Conservation (phyloP, 2,888 invertebrate genomes). For the Aleiodes leptofemur region DNA sequence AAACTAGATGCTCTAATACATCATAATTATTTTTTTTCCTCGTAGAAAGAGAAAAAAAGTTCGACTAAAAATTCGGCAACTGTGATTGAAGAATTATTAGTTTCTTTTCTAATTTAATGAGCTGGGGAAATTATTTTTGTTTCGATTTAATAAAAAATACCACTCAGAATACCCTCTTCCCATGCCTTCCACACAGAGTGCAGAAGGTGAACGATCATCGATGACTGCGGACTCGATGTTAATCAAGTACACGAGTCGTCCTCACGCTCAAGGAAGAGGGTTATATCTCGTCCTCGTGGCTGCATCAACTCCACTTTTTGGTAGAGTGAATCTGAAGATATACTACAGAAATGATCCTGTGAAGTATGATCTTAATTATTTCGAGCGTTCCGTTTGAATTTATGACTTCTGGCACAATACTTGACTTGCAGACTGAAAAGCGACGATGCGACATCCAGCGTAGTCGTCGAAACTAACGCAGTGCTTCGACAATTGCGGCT, state of each 20-base stretch:
- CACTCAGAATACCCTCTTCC: slow-evolving; percentile 69
- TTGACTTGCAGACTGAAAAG: slow-evolving; percentile 44
- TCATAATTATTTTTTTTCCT: too few relatives aligned
- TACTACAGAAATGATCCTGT: slow-evolving; percentile 84
- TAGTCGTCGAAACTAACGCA: too few relatives aligned
- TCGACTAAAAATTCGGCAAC: too few relatives aligned
- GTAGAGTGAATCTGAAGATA: slow-evolving; percentile 78
- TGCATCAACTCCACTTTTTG: slow-evolving; percentile 76
- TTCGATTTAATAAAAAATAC: slow-evolving; percentile 44
- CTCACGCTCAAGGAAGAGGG: slow-evolving; percentile 76
- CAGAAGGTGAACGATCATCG: slow-evolving; percentile 71
- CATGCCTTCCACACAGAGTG: slow-evolving; percentile 61
- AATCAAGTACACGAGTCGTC: slow-evolving; percentile 59
- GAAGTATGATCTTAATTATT: slow-evolving; percentile 75
- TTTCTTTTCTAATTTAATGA: too few relatives aligned
- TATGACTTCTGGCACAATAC: slow-evolving; percentile 17
- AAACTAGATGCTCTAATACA: too few relatives aligned
- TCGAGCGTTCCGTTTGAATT: not conserved
- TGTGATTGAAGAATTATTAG: too few relatives aligned
- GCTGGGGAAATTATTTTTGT: not conserved
- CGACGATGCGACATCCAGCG: slow-evolving; percentile 50
- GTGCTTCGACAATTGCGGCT: too few relatives aligned
- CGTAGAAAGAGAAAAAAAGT: too few relatives aligned
- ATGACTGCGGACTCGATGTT: slow-evolving; percentile 61
- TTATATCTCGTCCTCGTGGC: slow-evolving; percentile 80